Percentiles rank a stretch among this genome's conserved stretches.
phyloP scores from a whole-genome alignment of 1,140 invertebrate genomes.

The Hycleus cichorii region DNA sequence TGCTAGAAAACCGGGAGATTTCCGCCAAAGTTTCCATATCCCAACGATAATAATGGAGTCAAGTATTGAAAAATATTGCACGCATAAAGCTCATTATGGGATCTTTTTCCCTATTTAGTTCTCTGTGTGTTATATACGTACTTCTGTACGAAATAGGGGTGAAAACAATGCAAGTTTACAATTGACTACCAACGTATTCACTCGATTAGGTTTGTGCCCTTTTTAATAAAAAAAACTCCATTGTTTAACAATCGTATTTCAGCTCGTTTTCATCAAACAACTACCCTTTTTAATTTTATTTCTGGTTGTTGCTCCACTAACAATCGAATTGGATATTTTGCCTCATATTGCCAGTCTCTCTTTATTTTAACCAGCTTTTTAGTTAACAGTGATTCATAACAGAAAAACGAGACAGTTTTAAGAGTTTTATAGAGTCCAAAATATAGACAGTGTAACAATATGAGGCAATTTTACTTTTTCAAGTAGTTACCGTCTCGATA shows the following conservation, averaged over 20 bases:
- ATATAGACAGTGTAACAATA: too few species aligned
- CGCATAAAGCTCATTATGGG: conserved; percentile 1
- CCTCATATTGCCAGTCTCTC: too few species aligned
- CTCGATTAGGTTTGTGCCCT: conserved; percentile 5
- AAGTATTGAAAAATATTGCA: not conserved
- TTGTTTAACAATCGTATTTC: conserved; percentile 8
- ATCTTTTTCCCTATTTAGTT: not conserved
- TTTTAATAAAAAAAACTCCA: conserved; percentile 8
- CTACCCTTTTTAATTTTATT: conserved; percentile 3
- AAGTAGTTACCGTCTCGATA: too few species aligned
- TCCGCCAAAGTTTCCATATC: too few species aligned
- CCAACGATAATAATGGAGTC: too few species aligned
- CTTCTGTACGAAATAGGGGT: not conserved
- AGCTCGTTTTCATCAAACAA: conserved; percentile 8
- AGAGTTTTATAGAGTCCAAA: too few species aligned
- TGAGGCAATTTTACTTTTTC: too few species aligned
- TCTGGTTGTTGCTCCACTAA: not conserved
- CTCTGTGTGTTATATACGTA: not conserved
- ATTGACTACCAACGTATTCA: conserved; percentile 10
- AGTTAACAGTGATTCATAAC: too few species aligned
- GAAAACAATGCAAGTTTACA: conserved; percentile 10
- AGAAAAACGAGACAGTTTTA: too few species aligned
- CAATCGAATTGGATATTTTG: too few species aligned
- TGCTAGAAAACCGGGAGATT: too few species aligned
- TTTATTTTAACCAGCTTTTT: too few species aligned